Conservation (phyloP, 2,888 invertebrate species). For the Metacarcinus magister region DNA sequence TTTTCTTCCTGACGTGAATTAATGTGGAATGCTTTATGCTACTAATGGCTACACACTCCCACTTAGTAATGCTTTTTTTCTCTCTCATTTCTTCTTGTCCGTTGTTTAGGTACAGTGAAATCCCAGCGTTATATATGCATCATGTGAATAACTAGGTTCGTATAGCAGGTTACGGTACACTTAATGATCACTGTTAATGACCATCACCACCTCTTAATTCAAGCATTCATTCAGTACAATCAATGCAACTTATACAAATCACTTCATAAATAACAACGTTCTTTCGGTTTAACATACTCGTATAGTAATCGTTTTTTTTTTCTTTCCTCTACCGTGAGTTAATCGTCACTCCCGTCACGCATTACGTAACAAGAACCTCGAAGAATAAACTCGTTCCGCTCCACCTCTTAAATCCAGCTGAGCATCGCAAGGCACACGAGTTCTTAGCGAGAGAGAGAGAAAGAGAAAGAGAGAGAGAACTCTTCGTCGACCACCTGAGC, state of each 20-base stretch:
- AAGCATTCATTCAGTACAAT: not conserved
- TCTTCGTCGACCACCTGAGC: constrained; percentile 21
- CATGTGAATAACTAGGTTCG: too few relatives aligned
- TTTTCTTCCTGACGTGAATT: not conserved
- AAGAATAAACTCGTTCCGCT: not conserved
- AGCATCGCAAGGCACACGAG: constrained; percentile 31
- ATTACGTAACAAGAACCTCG: not conserved
- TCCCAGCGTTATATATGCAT: too few relatives aligned
- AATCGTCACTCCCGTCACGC: constrained; percentile 22
- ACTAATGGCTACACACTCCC: too few relatives aligned
- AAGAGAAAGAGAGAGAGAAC: not conserved
- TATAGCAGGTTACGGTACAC: too few relatives aligned
- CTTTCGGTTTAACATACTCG: not conserved
- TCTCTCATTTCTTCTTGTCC: too few relatives aligned
- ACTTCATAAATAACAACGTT: not conserved
- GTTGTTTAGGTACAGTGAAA: too few relatives aligned
- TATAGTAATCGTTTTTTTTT: not conserved
- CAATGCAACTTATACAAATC: not conserved
- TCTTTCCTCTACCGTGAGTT: not conserved
- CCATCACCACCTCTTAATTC: not conserved
- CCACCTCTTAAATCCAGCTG: not conserved
- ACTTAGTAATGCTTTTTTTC: too few relatives aligned
- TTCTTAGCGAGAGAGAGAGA: not conserved
- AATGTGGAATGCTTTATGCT: too few relatives aligned
- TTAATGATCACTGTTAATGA: too few relatives aligned